Percentiles rank a stretch among this genome's conserved stretches.
Evolutionary conservation across 2,888 invertebrate genomes (phyloP).

Genomic region (Itoplectis maculator): DNA sequence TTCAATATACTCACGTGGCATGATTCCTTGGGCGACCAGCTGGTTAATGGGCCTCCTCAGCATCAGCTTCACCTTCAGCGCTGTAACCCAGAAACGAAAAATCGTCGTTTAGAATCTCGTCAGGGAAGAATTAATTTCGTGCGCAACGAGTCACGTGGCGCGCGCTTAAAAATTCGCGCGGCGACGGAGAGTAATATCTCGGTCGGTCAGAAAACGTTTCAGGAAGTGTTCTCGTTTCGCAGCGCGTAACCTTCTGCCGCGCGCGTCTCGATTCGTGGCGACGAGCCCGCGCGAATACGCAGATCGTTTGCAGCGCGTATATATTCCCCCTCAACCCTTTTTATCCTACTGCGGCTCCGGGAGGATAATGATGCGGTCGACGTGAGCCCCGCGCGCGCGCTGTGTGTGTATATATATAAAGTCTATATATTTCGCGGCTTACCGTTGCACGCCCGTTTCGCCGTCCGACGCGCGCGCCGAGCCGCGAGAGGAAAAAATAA

Average conservation of each 20-base stretch:
- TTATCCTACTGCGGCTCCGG: conserved; percentile 23
- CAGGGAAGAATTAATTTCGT: conserved; percentile 41
- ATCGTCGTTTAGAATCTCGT: conserved; percentile 58
- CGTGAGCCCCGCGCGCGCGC: conserved; percentile 41
- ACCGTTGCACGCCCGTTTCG: conserved; percentile 34
- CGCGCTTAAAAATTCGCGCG: conserved; percentile 9
- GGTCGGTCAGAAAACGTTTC: conserved; percentile 39
- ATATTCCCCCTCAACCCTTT: conserved; percentile 41
- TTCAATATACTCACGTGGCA: conserved; percentile 95
- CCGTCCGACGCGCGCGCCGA: not conserved
- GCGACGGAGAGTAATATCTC: conserved; percentile 29
- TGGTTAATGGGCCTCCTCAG: conserved; percentile 97
- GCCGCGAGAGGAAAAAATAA: conserved; percentile 32
- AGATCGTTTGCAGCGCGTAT: conserved; percentile 59
- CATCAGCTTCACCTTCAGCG: conserved; percentile 98
- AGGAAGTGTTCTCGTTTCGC: conserved; percentile 49
- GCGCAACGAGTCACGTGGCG: conserved; percentile 35
- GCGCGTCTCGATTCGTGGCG: conserved; percentile 27
- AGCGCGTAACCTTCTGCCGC: conserved; percentile 25
- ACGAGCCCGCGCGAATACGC: conserved; percentile 54
- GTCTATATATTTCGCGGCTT: conserved; percentile 37
- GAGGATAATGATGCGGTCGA: conserved; percentile 62
- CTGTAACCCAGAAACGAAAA: conserved; percentile 88
- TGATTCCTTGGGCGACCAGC: conserved; percentile 98
- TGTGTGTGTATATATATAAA: too few relatives aligned